phyloP scores from a whole-genome alignment of 1,140 invertebrate genomes.

The Theocolax elegans region DNA sequence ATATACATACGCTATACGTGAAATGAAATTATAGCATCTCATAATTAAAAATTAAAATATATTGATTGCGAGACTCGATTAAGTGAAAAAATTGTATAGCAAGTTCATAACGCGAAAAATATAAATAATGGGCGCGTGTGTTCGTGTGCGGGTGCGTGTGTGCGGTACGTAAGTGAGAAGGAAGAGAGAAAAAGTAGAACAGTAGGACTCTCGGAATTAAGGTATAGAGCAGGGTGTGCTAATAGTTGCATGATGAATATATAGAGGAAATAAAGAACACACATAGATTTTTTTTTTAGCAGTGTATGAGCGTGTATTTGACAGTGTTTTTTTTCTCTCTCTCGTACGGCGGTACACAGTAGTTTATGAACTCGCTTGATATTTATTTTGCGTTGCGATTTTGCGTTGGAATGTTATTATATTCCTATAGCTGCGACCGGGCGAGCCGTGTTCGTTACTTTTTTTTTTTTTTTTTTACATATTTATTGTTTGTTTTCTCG shows the following conservation, averaged over 20 bases:
- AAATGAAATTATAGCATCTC: too few relatives aligned
- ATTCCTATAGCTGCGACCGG: constrained; percentile 61
- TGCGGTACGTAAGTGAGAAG: too few relatives aligned
- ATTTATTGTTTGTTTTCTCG: too few relatives aligned
- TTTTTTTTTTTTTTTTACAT: constrained; percentile 8
- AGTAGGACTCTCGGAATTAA: constrained; percentile 13
- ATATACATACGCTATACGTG: too few relatives aligned
- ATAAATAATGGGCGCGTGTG: neutral
- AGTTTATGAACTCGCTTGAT: constrained; percentile 58
- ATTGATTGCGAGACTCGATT: too few relatives aligned
- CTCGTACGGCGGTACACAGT: constrained; percentile 59
- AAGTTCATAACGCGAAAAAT: too few relatives aligned
- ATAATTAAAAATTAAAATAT: too few relatives aligned
- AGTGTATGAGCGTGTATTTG: constrained; percentile 67
- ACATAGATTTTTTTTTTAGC: constrained; percentile 48
- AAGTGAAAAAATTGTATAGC: too few relatives aligned
- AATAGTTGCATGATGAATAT: neutral
- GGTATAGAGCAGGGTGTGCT: neutral
- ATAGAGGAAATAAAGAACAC: constrained; percentile 46
- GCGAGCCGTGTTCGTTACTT: constrained; percentile 53
- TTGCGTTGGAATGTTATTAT: constrained; percentile 63
- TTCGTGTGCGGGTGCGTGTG: neutral
- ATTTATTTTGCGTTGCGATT: constrained; percentile 53
- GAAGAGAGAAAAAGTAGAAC: constrained; percentile 9
- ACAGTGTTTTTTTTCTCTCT: constrained; percentile 61